These are phyloP conservation scores for Garra rufa DNA, from an alignment of 2,113 vertebrate species.

Conservation along the genomic window DNA sequence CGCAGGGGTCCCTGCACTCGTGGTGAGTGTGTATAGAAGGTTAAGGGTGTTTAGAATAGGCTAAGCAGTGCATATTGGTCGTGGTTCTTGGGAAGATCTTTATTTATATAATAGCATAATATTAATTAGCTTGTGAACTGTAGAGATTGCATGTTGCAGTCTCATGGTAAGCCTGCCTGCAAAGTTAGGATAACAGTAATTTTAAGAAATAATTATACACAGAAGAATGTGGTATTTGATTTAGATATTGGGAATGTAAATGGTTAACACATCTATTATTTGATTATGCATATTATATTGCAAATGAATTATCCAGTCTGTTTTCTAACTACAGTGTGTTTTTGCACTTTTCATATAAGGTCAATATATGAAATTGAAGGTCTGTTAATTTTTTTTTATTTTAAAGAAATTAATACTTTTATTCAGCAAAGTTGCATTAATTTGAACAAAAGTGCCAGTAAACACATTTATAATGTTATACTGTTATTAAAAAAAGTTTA, in stretches of 20 bases:
- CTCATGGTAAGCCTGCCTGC: not conserved
- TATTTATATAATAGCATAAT: not conserved
- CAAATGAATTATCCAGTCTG: not conserved
- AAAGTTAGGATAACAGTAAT: not conserved
- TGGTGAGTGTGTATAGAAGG: slow-evolving; percentile 76
- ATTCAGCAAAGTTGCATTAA: not conserved
- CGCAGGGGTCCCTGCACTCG: slow-evolving; percentile 84
- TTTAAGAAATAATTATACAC: not conserved
- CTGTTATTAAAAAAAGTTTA: not conserved
- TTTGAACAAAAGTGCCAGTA: not conserved
- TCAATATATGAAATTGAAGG: not conserved
- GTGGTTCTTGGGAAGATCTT: not conserved
- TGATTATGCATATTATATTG: not conserved
- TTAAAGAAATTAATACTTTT: not conserved
- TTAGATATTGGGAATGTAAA: no score
- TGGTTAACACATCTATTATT: not conserved
- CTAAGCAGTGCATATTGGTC: not conserved
- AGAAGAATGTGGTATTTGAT: no score
- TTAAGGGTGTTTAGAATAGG: not conserved
- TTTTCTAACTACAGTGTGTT: not conserved
- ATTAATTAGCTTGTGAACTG: not conserved
- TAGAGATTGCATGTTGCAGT: not conserved
- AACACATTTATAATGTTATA: not conserved
- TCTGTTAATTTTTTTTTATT: not conserved
- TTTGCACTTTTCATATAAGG: not conserved